Base-by-base conservation (phyloP, 1,140 invertebrate species). In the Lerema accius region DNA sequence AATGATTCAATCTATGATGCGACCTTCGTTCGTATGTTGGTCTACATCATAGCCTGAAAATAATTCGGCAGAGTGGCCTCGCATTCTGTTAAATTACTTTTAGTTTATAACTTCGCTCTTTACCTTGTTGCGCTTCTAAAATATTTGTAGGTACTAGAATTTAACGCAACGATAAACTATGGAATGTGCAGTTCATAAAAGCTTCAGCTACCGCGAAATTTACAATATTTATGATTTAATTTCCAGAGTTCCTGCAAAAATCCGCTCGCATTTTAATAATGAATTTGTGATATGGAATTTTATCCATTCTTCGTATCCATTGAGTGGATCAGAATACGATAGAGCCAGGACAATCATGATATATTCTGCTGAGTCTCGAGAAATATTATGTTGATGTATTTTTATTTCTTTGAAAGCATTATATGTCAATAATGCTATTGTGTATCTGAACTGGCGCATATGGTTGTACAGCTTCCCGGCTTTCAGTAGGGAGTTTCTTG, bases 21-120 rank as follows among this genome's bases (percentile, higher is more conserved):
- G 74, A 70, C 81, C 79, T 84, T 82, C 78, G 42, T 50, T 51
- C 53, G 35, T 56, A 43, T 62, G 67, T 49, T 60, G 67, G 60
- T 68, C 68, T 64, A 70, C 78, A 80, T 80, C 78, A 78, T 71
- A 67, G 56, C 69, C 76, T 77, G 71, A 80, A 78, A 83, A 84
- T 84, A 84, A 78, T 74, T 70, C 61, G 53, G 59, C 45, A 60
- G 40, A 69, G 67, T 62, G 69, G 71, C 73, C 78, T 77, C 73
- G 75, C 64, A 37, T 51, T 37, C 46, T 63, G 66, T 70, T 63
- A 65, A 53, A 71, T 69, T 69, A 71, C 60, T 46, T 63, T 65
- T 63, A 65, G 64, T 73, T 76, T 76, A 75, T 63, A 58, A 58
- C 42, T 19, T 40, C 56, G 49, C 60, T 70, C 65, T 76, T 77